Conservation (phyloP, 2,797 vertebrate genomes). For the Lagorchestes hirsutus region DNA sequence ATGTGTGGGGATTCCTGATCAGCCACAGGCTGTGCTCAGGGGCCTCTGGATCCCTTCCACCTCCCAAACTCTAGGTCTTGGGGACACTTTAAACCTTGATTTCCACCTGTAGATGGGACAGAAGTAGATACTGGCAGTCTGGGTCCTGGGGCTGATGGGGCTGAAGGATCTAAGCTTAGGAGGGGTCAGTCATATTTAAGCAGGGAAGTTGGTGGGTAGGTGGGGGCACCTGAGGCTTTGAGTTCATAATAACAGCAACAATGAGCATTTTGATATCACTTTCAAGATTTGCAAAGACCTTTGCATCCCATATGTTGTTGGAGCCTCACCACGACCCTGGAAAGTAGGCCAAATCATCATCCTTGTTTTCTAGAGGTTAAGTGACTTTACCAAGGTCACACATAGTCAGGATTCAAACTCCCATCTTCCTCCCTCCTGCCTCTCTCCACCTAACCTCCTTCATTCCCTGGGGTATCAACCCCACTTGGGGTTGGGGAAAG, state of each 20-base stretch:
- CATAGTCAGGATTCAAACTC: neutral
- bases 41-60: no score
- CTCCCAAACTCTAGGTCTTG: neutral
- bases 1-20: neutral
- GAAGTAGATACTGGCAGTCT: neutral
- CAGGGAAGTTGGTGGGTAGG: neutral
- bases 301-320: neutral
- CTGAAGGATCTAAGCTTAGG: slow-evolving; percentile 18
- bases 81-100: neutral
- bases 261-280: neutral
- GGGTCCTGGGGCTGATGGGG: neutral
- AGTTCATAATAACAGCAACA: no score
- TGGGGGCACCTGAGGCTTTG: neutral
- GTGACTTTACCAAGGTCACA: neutral
- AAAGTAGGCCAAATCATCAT: neutral
- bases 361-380: no score
- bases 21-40: no score
- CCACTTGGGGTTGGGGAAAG: neutral
- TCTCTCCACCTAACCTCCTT: no score
- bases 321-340: neutral
- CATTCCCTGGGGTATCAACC: no score
- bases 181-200: slow-evolving; percentile 14
- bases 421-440: neutral
- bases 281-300: neutral
- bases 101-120: neutral